Percentiles rank a stretch among this genome's conserved stretches.
phyloP scores from a whole-genome alignment of 2,797 vertebrate genomes.

The Sebastes alutus region DNA sequence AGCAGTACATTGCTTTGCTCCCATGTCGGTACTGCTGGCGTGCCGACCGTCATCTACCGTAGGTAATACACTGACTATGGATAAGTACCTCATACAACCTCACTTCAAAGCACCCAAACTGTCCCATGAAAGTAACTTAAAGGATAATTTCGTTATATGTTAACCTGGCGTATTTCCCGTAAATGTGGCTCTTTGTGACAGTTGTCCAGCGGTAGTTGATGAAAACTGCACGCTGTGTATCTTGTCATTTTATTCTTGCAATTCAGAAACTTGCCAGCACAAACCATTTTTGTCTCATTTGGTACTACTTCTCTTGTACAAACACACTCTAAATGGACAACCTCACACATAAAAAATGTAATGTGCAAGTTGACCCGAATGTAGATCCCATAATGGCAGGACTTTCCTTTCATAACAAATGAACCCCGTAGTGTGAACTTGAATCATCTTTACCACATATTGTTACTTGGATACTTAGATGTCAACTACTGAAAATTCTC shows the following conservation, averaged over 20 bases:
- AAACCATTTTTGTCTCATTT: background rate
- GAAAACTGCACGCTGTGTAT: background rate
- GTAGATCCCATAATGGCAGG: background rate
- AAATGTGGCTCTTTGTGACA: background rate
- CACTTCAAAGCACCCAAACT: no score
- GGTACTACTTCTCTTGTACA: background rate
- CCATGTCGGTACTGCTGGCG: no score
- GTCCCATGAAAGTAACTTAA: no score
- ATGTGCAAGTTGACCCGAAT: background rate
- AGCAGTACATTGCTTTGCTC: no score
- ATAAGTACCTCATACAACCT: fast-evolving
- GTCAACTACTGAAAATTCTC: background rate
- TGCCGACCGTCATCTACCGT: no score
- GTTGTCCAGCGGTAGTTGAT: background rate
- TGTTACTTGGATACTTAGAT: background rate
- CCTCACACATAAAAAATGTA: background rate
- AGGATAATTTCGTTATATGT: fast-evolving
- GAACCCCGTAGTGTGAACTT: background rate
- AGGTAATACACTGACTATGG: no score
- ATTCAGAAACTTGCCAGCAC: background rate
- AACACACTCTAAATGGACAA: background rate
- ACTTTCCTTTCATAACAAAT: background rate
- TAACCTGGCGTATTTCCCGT: no score
- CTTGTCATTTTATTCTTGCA: background rate
- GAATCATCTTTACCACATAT: background rate